Conservation (phyloP, 2,113 vertebrate species). For the Mystacornis crossleyi region DNA sequence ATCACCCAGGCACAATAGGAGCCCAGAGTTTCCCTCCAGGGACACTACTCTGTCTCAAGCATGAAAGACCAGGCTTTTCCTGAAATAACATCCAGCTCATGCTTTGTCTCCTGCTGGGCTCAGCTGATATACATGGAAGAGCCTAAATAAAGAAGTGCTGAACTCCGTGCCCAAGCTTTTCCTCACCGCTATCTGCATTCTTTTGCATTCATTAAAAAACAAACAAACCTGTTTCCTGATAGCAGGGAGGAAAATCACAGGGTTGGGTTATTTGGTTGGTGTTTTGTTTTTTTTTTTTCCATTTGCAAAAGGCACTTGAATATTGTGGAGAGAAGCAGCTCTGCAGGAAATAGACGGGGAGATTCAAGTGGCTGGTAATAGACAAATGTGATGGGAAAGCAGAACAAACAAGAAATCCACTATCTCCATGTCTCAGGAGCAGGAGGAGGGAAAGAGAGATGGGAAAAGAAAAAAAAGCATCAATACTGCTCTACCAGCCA, state of each 20-base stretch:
- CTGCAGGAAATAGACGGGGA: background rate
- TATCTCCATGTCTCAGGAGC: background rate
- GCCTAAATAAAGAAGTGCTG: conserved; percentile 48
- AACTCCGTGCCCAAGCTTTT: conserved; percentile 45
- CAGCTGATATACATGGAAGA: conserved; percentile 20
- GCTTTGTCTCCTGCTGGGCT: conserved; percentile 34
- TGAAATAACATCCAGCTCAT: conserved; percentile 46
- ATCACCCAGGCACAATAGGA: background rate
- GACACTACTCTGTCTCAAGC: background rate
- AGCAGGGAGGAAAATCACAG: conserved; percentile 38
- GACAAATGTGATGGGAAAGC: background rate
- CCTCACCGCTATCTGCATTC: conserved; percentile 29
- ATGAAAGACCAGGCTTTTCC: conserved; percentile 45
- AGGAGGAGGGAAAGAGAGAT: background rate
- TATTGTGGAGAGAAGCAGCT: background rate
- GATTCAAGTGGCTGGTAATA: background rate
- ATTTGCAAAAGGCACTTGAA: conserved; percentile 4
- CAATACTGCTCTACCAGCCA: background rate
- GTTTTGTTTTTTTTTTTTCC: background rate
- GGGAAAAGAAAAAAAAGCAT: background rate
- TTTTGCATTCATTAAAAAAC: conserved; percentile 59
- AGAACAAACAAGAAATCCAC: conserved; percentile 3
- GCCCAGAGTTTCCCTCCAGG: background rate
- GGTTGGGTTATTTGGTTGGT: background rate
- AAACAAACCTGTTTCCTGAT: conserved; percentile 62